Conservation (phyloP, 2,797 vertebrate species). For the Neomorphus geoffroyi region DNA sequence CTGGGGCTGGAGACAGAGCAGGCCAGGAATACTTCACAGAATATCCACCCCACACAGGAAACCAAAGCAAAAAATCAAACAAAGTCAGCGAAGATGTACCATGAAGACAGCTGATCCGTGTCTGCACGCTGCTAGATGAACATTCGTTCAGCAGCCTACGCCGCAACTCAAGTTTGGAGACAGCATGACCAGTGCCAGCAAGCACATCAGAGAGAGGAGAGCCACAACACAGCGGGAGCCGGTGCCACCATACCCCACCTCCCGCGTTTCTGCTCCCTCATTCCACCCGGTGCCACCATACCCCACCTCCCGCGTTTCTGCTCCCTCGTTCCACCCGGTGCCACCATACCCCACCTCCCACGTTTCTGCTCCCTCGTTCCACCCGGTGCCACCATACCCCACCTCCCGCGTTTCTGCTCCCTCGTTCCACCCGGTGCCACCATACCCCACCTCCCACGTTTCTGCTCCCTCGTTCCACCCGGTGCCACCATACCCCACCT, state of each 20-base stretch:
- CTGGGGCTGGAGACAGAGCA: not conserved
- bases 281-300: no score
- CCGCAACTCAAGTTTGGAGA: not conserved
- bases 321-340: not conserved
- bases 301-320: not conserved
- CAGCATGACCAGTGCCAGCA: not conserved
- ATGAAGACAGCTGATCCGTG: no score
- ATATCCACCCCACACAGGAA: not conserved
- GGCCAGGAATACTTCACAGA: not conserved
- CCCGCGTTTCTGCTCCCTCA: not conserved
- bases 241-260: no score
- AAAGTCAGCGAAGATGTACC: fast-evolving
- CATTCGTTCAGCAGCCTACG: not conserved
- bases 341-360: no score
- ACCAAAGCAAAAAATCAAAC: not conserved
- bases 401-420: not conserved
- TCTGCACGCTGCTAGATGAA: not conserved
- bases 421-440: not conserved
- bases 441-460: fast-evolving
- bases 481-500: no score
- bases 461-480: no score
- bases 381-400: no score
- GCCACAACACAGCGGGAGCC: not conserved
- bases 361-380: not conserved
- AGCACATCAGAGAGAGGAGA: not conserved